Base-by-base conservation (phyloP, 2,113 vertebrate species). In the Cebidichthys violaceus region DNA sequence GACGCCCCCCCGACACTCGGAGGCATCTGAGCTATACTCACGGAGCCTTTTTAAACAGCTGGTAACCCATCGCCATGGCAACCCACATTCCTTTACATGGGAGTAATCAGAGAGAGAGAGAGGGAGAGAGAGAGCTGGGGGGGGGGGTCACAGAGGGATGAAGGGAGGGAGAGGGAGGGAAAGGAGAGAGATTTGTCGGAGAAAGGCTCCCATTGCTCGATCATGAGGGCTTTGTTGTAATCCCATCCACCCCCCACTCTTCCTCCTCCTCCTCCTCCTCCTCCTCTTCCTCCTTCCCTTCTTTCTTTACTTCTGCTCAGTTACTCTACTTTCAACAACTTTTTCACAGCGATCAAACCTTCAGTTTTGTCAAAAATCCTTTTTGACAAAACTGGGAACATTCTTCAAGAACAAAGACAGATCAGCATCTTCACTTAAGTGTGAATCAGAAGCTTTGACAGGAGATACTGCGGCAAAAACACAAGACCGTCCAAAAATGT, bases 31-130 rank as follows among this genome's bases (percentile, higher is more conserved):
- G 78, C 67, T 52, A 59, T n/a, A 55, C 72, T 84, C 59, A 70
- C 64, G 55, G 87, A 82, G 74, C 68, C 11, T 13, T 52, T 68
- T 55, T 62, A 75, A 93, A 93, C 94, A 94, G 94, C 95, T 94
- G 94, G 85, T 72, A 27, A 79, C 84, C 8, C 31, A 85, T 92
- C 92, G 54, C 96, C 95, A 94, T 95, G 96, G 96, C 92, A 96
- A 96, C 96, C 83, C 41, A 41, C 97, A 99, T 98, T 98, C 97
- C 95, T 96, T 92, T 82, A 87, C 79, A 93, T 81, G 86, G 92
- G 92, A 95, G 96, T 97, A 96, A 97, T 90, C 89, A 41, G 84
- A 79, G 64, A 78, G 57, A 81, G 39, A 50, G 92, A 93, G 93
- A 52, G 50, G 9, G 50, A 52, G 62, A 43, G 80, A 45, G 64